Evolutionary conservation across 2,797 vertebrate species (phyloP).

Genomic region (Rhadinocentrus ornatus): DNA sequence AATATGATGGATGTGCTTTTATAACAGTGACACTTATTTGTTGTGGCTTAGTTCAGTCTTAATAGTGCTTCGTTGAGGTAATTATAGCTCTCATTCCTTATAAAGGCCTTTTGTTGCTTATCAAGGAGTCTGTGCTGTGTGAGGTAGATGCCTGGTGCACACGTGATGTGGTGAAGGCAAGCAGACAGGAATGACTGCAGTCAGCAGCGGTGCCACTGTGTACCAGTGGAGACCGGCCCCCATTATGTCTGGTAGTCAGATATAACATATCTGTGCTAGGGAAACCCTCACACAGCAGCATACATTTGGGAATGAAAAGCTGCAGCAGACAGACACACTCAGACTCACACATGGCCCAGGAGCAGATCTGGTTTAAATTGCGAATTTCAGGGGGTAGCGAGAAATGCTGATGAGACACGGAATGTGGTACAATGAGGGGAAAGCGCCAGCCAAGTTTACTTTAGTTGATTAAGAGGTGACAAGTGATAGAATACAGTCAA

Average conservation of each 20-base stretch:
- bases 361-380: constrained; percentile 62
- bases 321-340: constrained; percentile 18
- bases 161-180: constrained; percentile 47
- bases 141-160: constrained; percentile 64
- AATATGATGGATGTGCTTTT: not conserved
- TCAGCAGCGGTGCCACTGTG: constrained; percentile 67
- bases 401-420: constrained; percentile 67
- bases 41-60: constrained; percentile 16
- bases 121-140: constrained; percentile 18
- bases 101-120: constrained; percentile 51
- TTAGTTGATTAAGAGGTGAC: constrained; percentile 58
- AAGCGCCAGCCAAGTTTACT: constrained; percentile 54
- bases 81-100: constrained; percentile 34
- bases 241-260: constrained; percentile 58
- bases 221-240: constrained; percentile 57
- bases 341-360: constrained; percentile 29
- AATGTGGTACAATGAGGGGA: constrained; percentile 50
- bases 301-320: constrained; percentile 25
- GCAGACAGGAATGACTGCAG: constrained; percentile 64
- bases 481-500: constrained; percentile 60
- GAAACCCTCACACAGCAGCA: constrained; percentile 56
- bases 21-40: constrained; percentile 7
- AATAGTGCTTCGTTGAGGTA: not conserved
- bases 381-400: constrained; percentile 36
- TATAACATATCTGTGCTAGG: constrained; percentile 47